Percentiles rank a stretch among this genome's conserved stretches.
Conservation (phyloP, 92 coral and sea anemone species). For the Desmophyllum pertusum region DNA sequence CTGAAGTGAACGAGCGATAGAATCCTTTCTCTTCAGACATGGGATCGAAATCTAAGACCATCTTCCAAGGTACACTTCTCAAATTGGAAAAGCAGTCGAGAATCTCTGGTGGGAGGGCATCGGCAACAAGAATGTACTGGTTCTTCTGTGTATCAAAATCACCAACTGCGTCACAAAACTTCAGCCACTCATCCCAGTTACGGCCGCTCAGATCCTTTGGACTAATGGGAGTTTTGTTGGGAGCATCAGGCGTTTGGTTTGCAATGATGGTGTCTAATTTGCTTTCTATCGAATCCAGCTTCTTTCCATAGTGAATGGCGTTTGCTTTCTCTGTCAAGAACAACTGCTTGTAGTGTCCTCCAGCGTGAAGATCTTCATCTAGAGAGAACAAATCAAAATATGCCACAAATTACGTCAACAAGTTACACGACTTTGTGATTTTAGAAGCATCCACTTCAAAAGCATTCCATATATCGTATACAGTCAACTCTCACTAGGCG, state of each 20-base stretch:
- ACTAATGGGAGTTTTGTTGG: neutral
- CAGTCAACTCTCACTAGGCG: too few relatives aligned
- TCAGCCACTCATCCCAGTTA: constrained; percentile 80
- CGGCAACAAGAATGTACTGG: constrained; percentile 81
- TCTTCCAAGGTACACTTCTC: constrained; percentile 86
- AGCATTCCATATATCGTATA: too few relatives aligned
- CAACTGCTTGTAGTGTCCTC: constrained; percentile 66
- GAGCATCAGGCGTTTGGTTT: neutral
- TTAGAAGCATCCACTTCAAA: too few relatives aligned
- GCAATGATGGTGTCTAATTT: constrained; percentile 34
- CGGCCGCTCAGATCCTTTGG: constrained; percentile 55
- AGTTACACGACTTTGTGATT: too few relatives aligned
- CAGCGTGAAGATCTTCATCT: constrained; percentile 64
- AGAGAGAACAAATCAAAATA: neutral
- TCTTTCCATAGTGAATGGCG: neutral
- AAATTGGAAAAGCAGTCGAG: constrained; percentile 60
- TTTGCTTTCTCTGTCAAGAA: constrained; percentile 55
- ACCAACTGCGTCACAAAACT: constrained; percentile 63
- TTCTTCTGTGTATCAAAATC: constrained; percentile 70
- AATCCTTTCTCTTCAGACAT: constrained; percentile 83
- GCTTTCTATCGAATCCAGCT: constrained; percentile 30
- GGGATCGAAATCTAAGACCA: constrained; percentile 88
- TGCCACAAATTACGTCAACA: neutral
- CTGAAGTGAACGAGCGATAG: constrained; percentile 60
- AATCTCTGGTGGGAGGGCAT: constrained; percentile 60